Evolutionary conservation across 2,888 invertebrate species (phyloP), one percentile per base, ranked within the genome.

Genomic region (Drosophila picticornis): DNA sequence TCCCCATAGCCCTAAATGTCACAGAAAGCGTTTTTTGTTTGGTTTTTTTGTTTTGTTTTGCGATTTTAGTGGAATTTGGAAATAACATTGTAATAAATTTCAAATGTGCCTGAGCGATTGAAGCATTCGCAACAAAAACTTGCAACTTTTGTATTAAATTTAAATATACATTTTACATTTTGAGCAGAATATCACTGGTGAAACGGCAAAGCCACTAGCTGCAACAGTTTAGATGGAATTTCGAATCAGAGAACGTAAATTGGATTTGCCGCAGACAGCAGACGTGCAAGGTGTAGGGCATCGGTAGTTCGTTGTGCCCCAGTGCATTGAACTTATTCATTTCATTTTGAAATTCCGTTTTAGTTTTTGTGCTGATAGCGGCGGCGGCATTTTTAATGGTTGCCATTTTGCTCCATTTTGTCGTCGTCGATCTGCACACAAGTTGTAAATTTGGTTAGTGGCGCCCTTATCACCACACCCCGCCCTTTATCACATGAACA

Each of bases 401-500:
- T 72, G 66, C 75, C 86, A 80, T 80, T 83, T 68, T 81, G 60
- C 67, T 60, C 68, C 88, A 82, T 79, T 83, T 52, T 56, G 51
- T 69, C 65, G 52, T 65, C 66, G 43, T 59, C 66, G 57, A 77
- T 70, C 62, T 58, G 61, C 80, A 63, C 71, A 68, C 73, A 86
- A 81, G 78, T 89, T 84, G 84, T 86, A 84, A 76, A 84, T 88
- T 87, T 86, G 75, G 70, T 75, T 88, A 85, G 80, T 77, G 64
- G 65, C 60, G 32, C 64, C 36, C 16, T 2, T 4, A 11, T 1
- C 22, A 7, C 4, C 36, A 40, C 25, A 9, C n/a, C 43, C 25
- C 59, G 7, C 34, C 29, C 22, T 0, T 34, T 38, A 27, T 11
- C 38, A 10, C 46, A 32, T 32, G 31, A 48, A 16, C n/a, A 16